phyloP scores from a whole-genome alignment of 2,888 invertebrate genomes.

The Teinopalpus imperialis region DNA sequence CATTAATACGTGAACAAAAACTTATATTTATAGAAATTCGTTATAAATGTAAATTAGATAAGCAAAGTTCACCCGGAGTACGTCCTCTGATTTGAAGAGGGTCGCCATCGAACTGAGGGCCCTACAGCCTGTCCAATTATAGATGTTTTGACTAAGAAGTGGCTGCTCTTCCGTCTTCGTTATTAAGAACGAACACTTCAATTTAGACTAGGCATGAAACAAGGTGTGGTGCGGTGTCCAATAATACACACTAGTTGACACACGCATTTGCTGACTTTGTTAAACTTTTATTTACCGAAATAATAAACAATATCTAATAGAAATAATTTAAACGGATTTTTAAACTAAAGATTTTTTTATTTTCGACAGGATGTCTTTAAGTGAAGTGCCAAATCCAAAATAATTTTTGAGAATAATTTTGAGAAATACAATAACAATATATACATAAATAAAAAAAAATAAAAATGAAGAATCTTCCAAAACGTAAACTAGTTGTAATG shows the following conservation, averaged over 20 bases:
- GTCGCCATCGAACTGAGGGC: conserved; percentile 60
- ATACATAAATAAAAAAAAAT: too few relatives aligned
- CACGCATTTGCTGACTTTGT: conserved; percentile 1
- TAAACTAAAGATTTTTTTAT: neutral
- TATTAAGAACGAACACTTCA: conserved; percentile 37
- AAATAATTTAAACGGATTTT: too few relatives aligned
- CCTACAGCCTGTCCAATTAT: conserved; percentile 71
- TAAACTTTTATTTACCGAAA: neutral
- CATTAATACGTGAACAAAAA: too few relatives aligned
- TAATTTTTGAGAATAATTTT: too few relatives aligned
- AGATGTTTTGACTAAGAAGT: conserved; percentile 60
- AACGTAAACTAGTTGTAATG: conserved; percentile 6
- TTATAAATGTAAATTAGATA: conserved; percentile 51
- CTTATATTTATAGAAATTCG: too few relatives aligned
- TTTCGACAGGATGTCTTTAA: neutral
- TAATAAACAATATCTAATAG: neutral
- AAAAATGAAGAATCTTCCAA: conserved; percentile 21
- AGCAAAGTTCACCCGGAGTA: conserved; percentile 50
- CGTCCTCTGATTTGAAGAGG: conserved; percentile 54
- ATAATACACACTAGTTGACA: too few relatives aligned
- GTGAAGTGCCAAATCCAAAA: too few relatives aligned
- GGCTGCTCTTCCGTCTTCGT: conserved; percentile 41
- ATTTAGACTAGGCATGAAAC: conserved; percentile 26
- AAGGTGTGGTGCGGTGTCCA: neutral
- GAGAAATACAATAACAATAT: neutral